Base-by-base conservation (phyloP, 2,797 vertebrate species). In the Vireo griseus region DNA sequence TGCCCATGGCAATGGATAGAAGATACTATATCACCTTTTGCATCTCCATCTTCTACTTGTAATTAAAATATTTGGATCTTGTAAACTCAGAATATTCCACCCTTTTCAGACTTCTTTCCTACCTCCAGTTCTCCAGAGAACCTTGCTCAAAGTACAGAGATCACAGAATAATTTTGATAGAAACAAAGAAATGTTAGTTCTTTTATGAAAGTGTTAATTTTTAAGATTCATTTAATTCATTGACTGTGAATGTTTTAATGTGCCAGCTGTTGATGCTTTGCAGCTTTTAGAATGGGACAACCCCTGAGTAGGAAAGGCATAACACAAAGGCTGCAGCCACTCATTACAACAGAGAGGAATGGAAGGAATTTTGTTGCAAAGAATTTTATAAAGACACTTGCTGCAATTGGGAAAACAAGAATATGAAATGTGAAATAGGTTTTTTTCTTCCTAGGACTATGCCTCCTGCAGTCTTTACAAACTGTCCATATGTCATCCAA, bases 401-500 rank as follows among this genome's bases (percentile, higher is more conserved):
- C 45, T 2, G 3, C 11, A 68, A 22, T 0, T 50, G 11, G 42
- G 33, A 63, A 87, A 78, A 35, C 8, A 57, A 69, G 26, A 54
- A 24, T 10, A 15, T 25, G 25, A 67, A 82, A 65, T 15, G 24
- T 66, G 29, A 90, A 86, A 58, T 14, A 40, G 33, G 37, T 67
- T 79, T 73, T 82, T 74, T 88, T 94, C 75, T 95, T 93, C 52
- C 87, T 81, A 98, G 98, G 97, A 57, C 93, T 98, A 5, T 91
- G 97, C 62, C 92, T 94, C 85, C 96, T 98, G 77, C 95, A 84
- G 9, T 98, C 97, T 17, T 92, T 99, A 71, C 96, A 97, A 94
- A 97, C 97, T 79, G 95, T 99, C 89, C 97, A 95, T 69, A 97
- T 99, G 57, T 98, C 99, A 75, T 98, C 98, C 94, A 99, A 99